Base-by-base conservation (phyloP, 2,113 vertebrate species). In the Bubalus kerabau region DNA sequence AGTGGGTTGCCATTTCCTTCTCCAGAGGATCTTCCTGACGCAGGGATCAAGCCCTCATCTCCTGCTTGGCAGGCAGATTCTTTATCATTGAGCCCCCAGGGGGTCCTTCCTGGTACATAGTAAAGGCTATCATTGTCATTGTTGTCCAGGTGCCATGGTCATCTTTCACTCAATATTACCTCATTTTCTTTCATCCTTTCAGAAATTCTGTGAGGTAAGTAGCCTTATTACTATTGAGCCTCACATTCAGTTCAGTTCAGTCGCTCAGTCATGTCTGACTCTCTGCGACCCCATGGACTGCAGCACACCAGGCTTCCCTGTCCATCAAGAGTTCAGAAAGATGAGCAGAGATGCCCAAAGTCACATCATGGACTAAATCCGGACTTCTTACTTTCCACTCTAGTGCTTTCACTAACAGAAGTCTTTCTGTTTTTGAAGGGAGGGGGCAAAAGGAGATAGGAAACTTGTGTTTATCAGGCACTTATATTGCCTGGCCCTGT, bases 101-200 rank as follows among this genome's bases (percentile, higher is more conserved):
- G 2, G 9, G 64, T n/a, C n/a, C n/a, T 36, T 21, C 64, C n/a
- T 36, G n/a, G n/a, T 2, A 32, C 2, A 5, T 2, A 26, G 48
- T 10, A 32, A 78, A 54, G 3, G 46, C 17, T 40, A 1, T 5
- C 24, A 1, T 5, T 28, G 7, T 4, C 52, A 14, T 4, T 23
- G 24, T 12, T 21, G 23, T 14, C 32, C 64, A 13, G 21, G 57
- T 16, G 1, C 36, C 67, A n/a, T 2, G 48, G 15, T 36, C 50
- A 50, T 10, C 32, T 57, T 28, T 71, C 36, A 64, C 59, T 67
- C 74, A 57, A 7, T 32, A 13, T 14, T 23, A 32, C 40, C 46
- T 15, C 24, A 3, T 40, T 50, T 26, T 8, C 13, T 32, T 28
- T 26, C 14, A 13, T 92, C 57, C 32, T 57, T 56, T 24, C 36